Percentiles rank a stretch among this genome's conserved stretches.
phyloP scores from a whole-genome alignment of 2,113 vertebrate species.

The Phodopus roborovskii region DNA sequence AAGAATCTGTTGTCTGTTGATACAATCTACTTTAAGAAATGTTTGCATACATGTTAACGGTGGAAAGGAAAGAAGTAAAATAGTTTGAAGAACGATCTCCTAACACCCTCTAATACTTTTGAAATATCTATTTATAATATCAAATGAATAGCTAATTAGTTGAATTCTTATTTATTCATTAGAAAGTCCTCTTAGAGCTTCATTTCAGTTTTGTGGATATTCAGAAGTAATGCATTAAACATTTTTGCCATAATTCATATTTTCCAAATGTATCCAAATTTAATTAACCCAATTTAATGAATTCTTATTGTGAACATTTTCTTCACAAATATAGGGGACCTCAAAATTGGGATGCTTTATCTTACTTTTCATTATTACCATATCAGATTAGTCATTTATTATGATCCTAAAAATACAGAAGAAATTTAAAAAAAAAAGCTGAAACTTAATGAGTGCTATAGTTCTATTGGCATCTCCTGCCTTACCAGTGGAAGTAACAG shows the following conservation, averaged over 20 bases:
- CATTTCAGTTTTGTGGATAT: constrained; percentile 44
- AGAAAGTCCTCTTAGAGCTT: constrained; percentile 47
- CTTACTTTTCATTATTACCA: constrained; percentile 22
- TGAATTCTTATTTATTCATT: constrained; percentile 52
- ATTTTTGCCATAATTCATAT: constrained; percentile 14
- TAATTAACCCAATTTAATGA: constrained; percentile 55
- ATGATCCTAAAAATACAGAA: constrained; percentile 43
- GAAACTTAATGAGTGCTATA: not conserved
- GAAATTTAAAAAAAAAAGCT: constrained; percentile 42
- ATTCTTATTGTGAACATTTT: constrained; percentile 36
- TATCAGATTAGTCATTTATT: constrained; percentile 47
- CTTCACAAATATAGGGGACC: not conserved
- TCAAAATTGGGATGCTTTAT: constrained; percentile 25
- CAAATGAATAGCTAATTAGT: constrained; percentile 40
- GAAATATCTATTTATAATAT: constrained; percentile 49
- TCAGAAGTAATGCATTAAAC: constrained; percentile 24
- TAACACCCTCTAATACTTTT: constrained; percentile 39
- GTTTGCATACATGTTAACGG: not conserved
- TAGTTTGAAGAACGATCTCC: constrained; percentile 50
- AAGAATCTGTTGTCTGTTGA: not conserved
- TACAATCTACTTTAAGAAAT: constrained; percentile 31
- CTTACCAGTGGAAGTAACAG: not conserved
- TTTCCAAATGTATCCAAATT: constrained; percentile 33
- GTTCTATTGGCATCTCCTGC: not conserved
- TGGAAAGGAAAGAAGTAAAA: constrained; percentile 26